Base-by-base conservation (phyloP, 1,140 invertebrate genomes). In the Nephotettix cincticeps region DNA sequence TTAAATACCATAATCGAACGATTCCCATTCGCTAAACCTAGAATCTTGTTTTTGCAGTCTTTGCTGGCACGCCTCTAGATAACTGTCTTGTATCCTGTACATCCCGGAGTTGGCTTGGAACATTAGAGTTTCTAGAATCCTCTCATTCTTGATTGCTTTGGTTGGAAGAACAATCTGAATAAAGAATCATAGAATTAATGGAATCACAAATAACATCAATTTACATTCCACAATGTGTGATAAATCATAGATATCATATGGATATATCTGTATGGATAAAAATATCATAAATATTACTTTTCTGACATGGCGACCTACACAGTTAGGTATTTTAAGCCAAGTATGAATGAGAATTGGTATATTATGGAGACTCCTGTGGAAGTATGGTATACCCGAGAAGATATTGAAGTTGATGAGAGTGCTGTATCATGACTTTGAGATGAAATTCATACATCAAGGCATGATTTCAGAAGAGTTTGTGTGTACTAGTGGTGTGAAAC, bases 51-150 rank as follows among this genome's bases (percentile, higher is more conserved):
- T 93, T 79, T 94, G 89, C 77, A 95, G 83, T 76, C 90, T 87
- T 80, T 91, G 90, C 74, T 94, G 91, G 80, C 93, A 96, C 71
- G 92, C 93, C 81, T 95, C 91, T 73, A 97, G 81, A 77, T 93
- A 93, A 56, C 88, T 89, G 77, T 95, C 93, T 77, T 96, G 92
- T 77, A 96, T 94, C 32, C 94, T 86, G 81, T 95, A 97, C 84
- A 95, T 96, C 19, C 95, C 95, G 0, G 93, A 90, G 80, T 95
- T 95, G 32, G 94, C 94, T 83, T 97, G 95, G 78, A 91, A 93
- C 91, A 96, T 94, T 27, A 97, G 83, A 0, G 95, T 97, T 81
- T 96, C 94, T 71, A 97, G 85, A 72, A 97, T 97, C 30, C 91
- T 85, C 79, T 97, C 94, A 80, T 97, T 95, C 77, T 93, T 95